These are phyloP conservation scores for Eupithecia tripunctaria DNA, from an alignment of 2,888 invertebrate species.

Conservation along the genomic window DNA sequence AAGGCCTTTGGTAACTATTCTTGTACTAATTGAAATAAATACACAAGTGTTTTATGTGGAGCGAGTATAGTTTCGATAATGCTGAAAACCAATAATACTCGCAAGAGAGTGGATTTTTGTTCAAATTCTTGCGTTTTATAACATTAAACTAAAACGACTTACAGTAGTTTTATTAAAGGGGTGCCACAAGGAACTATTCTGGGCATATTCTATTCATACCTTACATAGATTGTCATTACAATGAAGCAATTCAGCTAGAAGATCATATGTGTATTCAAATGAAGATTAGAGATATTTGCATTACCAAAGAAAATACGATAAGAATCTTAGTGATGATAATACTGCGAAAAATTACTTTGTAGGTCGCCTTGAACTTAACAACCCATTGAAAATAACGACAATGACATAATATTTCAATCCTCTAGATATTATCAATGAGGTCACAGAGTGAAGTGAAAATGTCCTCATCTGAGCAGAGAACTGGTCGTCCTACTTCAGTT, in stretches of 20 bases:
- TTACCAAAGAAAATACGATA: constrained; percentile 18
- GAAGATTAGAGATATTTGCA: constrained; percentile 14
- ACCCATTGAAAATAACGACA: constrained; percentile 33
- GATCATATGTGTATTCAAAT: constrained; percentile 2
- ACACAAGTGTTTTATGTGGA: constrained; percentile 49
- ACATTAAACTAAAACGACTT: neutral
- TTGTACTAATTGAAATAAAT: constrained; percentile 58
- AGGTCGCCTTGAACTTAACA: constrained; percentile 33
- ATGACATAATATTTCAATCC: constrained; percentile 33
- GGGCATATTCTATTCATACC: neutral
- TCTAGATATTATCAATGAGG: constrained; percentile 42
- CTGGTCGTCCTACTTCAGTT: constrained; percentile 46
- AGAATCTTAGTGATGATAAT: constrained; percentile 16
- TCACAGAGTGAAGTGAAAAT: constrained; percentile 28
- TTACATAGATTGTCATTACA: neutral
- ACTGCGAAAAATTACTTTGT: constrained; percentile 22
- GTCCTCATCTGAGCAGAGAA: constrained; percentile 29
- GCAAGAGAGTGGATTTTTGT: neutral
- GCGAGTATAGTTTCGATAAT: constrained; percentile 38
- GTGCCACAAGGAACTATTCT: neutral
- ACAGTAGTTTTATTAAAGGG: neutral
- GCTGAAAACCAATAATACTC: constrained; percentile 27
- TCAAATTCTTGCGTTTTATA: neutral
- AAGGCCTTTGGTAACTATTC: constrained; percentile 56
- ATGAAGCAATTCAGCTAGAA: neutral